Conservation (phyloP, 2,113 vertebrate species). For the Nerophis lumbriciformis region DNA sequence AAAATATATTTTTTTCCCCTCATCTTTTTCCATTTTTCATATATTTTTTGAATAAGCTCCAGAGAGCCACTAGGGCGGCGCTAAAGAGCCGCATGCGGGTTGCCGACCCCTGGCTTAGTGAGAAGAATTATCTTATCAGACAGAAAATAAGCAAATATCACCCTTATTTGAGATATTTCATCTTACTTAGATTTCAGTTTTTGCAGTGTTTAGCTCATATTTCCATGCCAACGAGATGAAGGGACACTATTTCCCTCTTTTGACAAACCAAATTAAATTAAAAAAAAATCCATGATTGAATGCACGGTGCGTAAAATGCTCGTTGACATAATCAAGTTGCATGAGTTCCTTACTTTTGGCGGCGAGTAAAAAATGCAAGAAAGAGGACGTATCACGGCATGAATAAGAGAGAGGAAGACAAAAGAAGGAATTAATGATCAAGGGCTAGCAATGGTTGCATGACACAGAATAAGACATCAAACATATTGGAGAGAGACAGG, state of each 20-base stretch:
- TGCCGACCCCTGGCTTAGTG: no score
- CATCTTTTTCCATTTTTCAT: no score
- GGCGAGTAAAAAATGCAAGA: constrained; percentile 38
- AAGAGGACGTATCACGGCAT: constrained; percentile 40
- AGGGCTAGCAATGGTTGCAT: constrained; percentile 13
- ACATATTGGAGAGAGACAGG: constrained; percentile 10
- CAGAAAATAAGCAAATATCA: no score
- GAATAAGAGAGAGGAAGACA: constrained; percentile 48
- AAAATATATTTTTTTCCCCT: no score
- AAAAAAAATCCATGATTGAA: not conserved
- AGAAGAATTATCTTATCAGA: no score
- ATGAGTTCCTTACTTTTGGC: constrained; percentile 52
- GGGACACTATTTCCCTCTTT: constrained; percentile 2
- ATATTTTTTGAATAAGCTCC: no score
- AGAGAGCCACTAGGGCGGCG: no score
- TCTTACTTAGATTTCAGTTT: no score
- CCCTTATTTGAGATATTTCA: no score
- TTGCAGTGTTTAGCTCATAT: constrained; percentile 13
- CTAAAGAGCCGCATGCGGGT: no score
- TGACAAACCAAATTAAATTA: not conserved
- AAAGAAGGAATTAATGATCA: constrained; percentile 50
- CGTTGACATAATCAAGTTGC: constrained; percentile 10
- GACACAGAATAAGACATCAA: constrained; percentile 45
- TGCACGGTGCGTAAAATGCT: not conserved
- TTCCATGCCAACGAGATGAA: not conserved